Percentiles rank a stretch among this genome's conserved stretches.
Evolutionary conservation across 2,888 invertebrate genomes (phyloP).

Genomic region (Drosophila mayaguana): DNA sequence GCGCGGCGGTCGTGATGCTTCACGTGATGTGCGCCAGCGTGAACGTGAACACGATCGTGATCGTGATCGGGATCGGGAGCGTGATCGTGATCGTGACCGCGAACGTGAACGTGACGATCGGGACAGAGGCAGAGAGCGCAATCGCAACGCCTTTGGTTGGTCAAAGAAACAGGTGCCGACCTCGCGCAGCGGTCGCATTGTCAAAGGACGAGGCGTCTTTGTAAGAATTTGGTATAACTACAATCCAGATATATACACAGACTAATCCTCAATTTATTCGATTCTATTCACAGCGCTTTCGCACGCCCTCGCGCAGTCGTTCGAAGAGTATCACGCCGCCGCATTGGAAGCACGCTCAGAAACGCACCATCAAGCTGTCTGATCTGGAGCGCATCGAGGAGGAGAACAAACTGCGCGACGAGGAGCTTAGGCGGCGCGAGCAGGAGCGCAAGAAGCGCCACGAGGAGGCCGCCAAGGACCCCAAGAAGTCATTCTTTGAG

Average conservation of each 20-base stretch:
- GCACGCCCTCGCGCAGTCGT: slow-evolving; percentile 92
- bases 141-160: slow-evolving; percentile 84
- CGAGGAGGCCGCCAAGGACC: slow-evolving; percentile 86
- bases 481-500: slow-evolving; percentile 85
- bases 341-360: slow-evolving; percentile 96
- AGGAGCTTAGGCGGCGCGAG: slow-evolving; percentile 86
- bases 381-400: slow-evolving; percentile 91
- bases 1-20: slow-evolving; percentile 41
- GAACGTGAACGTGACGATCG: slow-evolving; percentile 64
- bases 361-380: slow-evolving; percentile 92
- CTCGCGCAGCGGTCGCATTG: slow-evolving; percentile 91
- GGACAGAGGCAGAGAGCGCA: slow-evolving; percentile 69
- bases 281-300: slow-evolving; percentile 89
- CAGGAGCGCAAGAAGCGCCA: slow-evolving; percentile 87
- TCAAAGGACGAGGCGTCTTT: slow-evolving; percentile 96
- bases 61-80: slow-evolving; percentile 59
- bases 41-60: slow-evolving; percentile 62
- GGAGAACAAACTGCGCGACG: slow-evolving; percentile 88
- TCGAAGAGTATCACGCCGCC: slow-evolving; percentile 96
- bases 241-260: neutral
- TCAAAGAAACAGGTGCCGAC: slow-evolving; percentile 82
- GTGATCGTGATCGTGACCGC: slow-evolving; percentile 58
- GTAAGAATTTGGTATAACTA: slow-evolving; percentile 87
- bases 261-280: neutral
- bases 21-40: slow-evolving; percentile 48